Percentiles rank a stretch among this genome's conserved stretches.
phyloP scores from a whole-genome alignment of 2,888 invertebrate genomes.

The Nudaria mundana region DNA sequence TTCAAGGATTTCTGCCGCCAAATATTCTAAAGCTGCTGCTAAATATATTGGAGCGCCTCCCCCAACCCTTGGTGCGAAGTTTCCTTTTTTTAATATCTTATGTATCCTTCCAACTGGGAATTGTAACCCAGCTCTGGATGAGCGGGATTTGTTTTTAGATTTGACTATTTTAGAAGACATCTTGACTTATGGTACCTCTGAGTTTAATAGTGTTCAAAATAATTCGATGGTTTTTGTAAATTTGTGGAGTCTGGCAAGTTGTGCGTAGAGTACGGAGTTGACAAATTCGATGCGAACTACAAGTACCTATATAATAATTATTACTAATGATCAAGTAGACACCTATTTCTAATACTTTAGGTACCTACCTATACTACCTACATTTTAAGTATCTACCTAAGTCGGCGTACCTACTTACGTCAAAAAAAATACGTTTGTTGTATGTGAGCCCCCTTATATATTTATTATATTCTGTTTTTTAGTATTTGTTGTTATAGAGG shows the following conservation, averaged over 20 bases:
- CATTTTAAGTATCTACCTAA: too few species aligned
- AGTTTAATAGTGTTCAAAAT: neutral
- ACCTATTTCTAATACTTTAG: too few species aligned
- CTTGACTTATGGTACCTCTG: neutral
- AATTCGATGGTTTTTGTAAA: neutral
- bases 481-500: too few species aligned
- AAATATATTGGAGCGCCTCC: constrained; percentile 77
- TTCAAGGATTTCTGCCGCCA: constrained; percentile 85
- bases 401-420: too few species aligned
- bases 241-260: constrained; percentile 1
- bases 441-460: too few species aligned
- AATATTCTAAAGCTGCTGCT: constrained; percentile 82
- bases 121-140: constrained; percentile 73
- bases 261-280: constrained; percentile 1
- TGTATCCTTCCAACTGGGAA: constrained; percentile 82
- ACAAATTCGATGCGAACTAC: too few species aligned
- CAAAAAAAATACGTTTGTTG: too few species aligned
- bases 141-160: constrained; percentile 48
- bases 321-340: too few species aligned
- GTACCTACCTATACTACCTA: too few species aligned
- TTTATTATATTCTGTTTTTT: too few species aligned
- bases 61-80: constrained; percentile 81
- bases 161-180: constrained; percentile 38
- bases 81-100: constrained; percentile 80
- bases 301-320: too few species aligned